Conservation (phyloP, 2,888 invertebrate genomes). For the Torymus aiolomorphi region DNA sequence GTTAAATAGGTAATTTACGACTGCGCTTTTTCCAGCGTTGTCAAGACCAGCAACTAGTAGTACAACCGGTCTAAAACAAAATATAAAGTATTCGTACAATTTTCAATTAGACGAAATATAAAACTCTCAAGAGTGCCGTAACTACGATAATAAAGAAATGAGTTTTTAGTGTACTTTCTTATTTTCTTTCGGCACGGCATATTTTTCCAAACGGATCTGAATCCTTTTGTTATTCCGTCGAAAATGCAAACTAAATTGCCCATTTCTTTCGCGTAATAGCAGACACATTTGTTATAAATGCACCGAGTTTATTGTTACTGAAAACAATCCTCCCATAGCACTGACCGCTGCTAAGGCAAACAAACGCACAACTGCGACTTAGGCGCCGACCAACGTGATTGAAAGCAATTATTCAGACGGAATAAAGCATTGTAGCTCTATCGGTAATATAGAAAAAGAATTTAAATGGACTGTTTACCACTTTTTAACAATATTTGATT, state of each 20-base stretch:
- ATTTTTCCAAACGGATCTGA: constrained; percentile 5
- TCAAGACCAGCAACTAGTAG: constrained; percentile 90
- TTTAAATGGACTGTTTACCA: too few species aligned
- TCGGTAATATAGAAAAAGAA: constrained; percentile 41
- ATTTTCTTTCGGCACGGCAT: constrained; percentile 32
- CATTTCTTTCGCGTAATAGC: constrained; percentile 31
- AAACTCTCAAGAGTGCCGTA: background rate
- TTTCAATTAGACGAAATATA: background rate
- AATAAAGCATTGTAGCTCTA: constrained; percentile 1
- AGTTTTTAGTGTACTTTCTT: constrained; percentile 25
- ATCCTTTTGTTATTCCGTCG: too few species aligned
- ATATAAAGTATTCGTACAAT: background rate
- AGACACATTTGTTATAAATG: constrained; percentile 43
- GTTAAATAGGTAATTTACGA: constrained; percentile 82
- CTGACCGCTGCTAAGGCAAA: constrained; percentile 58
- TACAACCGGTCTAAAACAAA: constrained; percentile 82
- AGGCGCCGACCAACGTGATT: constrained; percentile 39
- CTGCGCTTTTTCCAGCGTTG: constrained; percentile 94
- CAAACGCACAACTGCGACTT: constrained; percentile 44
- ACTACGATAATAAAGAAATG: too few species aligned
- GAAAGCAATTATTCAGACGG: background rate
- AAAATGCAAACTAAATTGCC: background rate
- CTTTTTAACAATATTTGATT: too few species aligned
- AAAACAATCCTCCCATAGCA: constrained; percentile 41
- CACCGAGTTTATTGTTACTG: constrained; percentile 12